phyloP scores from a whole-genome alignment of 2,113 vertebrate genomes.

The Nerophis lumbriciformis region DNA sequence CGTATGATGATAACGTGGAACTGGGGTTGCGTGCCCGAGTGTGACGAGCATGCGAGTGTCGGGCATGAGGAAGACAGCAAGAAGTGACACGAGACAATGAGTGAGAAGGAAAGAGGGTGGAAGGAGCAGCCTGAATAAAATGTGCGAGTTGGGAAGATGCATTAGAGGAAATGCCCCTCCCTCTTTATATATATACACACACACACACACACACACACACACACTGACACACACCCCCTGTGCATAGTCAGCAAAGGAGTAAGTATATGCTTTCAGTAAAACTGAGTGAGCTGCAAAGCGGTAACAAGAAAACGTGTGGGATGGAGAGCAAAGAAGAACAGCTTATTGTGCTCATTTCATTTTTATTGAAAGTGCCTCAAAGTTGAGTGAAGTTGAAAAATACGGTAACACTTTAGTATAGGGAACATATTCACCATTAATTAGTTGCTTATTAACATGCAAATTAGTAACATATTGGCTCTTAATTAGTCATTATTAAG shows the following conservation, averaged over 20 bases:
- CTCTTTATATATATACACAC: conserved; percentile 32
- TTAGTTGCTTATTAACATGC: not conserved
- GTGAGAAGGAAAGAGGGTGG: conserved; percentile 17
- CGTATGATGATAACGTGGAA: conserved; percentile 30
- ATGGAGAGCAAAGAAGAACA: conserved; percentile 8
- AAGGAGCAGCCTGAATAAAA: conserved; percentile 43
- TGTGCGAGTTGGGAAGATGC: conserved; percentile 59
- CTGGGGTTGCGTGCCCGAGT: conserved; percentile 27
- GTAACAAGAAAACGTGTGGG: conserved; percentile 15
- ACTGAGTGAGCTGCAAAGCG: conserved; percentile 35
- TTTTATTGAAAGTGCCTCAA: conserved; percentile 16
- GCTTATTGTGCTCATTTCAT: conserved; percentile 11
- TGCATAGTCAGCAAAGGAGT: conserved; percentile 64
- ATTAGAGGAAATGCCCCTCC: conserved; percentile 66
- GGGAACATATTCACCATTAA: not conserved
- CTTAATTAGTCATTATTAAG: no score
- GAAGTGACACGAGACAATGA: conserved; percentile 35
- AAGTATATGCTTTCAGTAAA: conserved; percentile 56
- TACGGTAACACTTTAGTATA: no score
- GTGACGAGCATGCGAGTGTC: conserved; percentile 40
- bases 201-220: conserved; percentile 22
- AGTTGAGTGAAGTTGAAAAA: not conserved
- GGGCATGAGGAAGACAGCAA: conserved; percentile 15
- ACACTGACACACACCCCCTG: conserved; percentile 24
- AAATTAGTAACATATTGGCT: no score